Evolutionary conservation across 2,797 vertebrate species (phyloP), one percentile per base, ranked within the genome.

Genomic region (Todus mexicanus): DNA sequence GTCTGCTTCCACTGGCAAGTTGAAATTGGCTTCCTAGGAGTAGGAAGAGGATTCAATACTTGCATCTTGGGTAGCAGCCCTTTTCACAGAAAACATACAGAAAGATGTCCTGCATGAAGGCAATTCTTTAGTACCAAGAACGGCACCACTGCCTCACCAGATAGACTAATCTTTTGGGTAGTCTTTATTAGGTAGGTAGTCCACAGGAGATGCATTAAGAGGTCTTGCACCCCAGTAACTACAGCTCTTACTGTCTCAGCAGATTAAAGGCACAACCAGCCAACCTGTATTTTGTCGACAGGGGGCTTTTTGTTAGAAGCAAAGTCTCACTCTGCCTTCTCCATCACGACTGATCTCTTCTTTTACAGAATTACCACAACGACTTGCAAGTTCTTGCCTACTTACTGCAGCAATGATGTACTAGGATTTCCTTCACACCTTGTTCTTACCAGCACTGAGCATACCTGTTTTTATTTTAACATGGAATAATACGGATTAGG

Each of bases 261-360:
- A 48, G 48, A 63, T 31, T 59, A 59, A 66, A 54, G 22, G 33
- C 20, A 35, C 12, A 35, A 53, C 20, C 54, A 43, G 17, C 15
- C n/a, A 37, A 43, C 6, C 3, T 4, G 0, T 5, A 10, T 9
- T 43, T 42, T 40, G 5, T 8, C 43, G n/a, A 33, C 9, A 15
- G 16, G 9, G 21, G 23, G 25, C 69, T 38, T 59, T 50, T 27
- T n/a, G 4, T 65, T 33, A 38, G 21, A 48, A 66, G 31, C 18
- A 23, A 57, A 10, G 25, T 20, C 50, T 80, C 51, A 7, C 25
- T 18, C 26, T 83, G 38, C 45, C 13, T 69, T 25, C 16, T 40
- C 26, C 7, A 38, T 25, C 13, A 2, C 2, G 5, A 70, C 9
- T 9, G 11, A 43, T 57, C 42, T 57, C 33, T 35, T 57, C 51